A percentile compares a stretch with the other conserved stretches of the same genome.
phyloP scores from a whole-genome alignment of 35 echinoderm and acorn worm genomes.

The Ophiothrix spiculata region DNA sequence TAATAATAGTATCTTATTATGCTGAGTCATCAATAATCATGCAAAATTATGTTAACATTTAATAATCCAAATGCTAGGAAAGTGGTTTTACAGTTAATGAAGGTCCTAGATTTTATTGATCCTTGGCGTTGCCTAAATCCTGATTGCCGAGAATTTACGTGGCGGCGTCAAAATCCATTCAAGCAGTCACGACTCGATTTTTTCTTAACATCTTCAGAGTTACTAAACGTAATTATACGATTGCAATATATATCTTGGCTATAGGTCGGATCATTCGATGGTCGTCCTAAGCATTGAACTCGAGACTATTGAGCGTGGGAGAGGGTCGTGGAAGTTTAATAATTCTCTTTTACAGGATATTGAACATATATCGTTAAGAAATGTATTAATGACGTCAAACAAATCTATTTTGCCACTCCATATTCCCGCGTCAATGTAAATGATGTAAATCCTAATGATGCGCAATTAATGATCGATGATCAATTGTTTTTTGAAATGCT shows the following conservation, averaged over 20 bases:
- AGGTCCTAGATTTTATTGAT: too few species aligned
- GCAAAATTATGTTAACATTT: too few species aligned
- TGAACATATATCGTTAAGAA: neutral
- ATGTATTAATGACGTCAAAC: neutral
- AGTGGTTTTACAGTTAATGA: too few species aligned
- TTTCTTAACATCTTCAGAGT: constrained; percentile 9
- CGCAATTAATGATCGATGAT: constrained; percentile 17
- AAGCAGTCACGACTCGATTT: constrained; percentile 18
- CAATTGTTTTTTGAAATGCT: constrained; percentile 19
- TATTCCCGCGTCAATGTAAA: neutral
- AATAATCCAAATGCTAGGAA: too few species aligned
- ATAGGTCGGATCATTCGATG: constrained; percentile 2
- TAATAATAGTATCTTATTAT: too few species aligned
- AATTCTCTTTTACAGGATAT: constrained; percentile 8
- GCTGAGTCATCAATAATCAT: too few species aligned
- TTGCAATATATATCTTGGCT: constrained; percentile 15
- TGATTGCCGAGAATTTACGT: too few species aligned
- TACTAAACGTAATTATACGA: neutral
- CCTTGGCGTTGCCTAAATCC: too few species aligned
- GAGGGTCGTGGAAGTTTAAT: constrained; percentile 29
- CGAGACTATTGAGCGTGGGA: neutral
- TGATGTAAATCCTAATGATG: neutral
- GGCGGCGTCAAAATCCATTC: neutral
- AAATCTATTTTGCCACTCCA: neutral
- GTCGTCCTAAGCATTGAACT: neutral